Conservation (phyloP, 2,888 invertebrate genomes). For the Clistopyga incitator region DNA sequence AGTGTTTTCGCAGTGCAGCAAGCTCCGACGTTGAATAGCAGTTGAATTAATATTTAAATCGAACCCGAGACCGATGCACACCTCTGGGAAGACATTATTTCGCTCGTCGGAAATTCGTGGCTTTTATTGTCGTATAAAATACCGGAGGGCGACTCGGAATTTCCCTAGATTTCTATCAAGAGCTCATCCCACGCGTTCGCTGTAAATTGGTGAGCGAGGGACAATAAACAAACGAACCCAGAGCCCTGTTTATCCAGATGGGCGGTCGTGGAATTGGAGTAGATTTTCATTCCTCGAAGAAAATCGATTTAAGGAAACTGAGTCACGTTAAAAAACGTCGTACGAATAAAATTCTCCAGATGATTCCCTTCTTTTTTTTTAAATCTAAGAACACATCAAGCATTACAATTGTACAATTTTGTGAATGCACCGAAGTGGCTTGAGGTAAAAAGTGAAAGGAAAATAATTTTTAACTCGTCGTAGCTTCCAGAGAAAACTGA, state of each 20-base stretch:
- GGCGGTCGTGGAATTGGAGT: slow-evolving; percentile 32
- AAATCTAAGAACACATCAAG: no score
- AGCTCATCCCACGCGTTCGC: slow-evolving; percentile 1
- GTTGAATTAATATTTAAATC: slow-evolving; percentile 6
- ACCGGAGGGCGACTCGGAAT: not conserved
- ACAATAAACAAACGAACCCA: slow-evolving; percentile 22
- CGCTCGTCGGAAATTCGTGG: not conserved
- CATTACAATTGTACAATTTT: no score
- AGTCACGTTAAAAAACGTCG: no score
- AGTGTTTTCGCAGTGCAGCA: not conserved
- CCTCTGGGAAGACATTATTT: slow-evolving; percentile 5
- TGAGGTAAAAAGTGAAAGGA: no score
- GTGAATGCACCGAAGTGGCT: no score
- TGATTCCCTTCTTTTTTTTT: no score
- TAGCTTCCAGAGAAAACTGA: not conserved
- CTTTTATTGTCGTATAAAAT: slow-evolving; percentile 18
- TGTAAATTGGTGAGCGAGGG: not conserved
- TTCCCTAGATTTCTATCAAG: not conserved
- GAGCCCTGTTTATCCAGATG: slow-evolving; percentile 57
- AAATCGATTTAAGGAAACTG: not conserved
- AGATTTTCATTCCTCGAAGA: slow-evolving; percentile 41
- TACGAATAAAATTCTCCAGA: no score
- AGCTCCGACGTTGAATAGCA: not conserved
- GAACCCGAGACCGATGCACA: not conserved
- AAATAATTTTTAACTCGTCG: no score